Evolutionary conservation across 2,113 vertebrate species (phyloP).

Genomic region (Rhinichthys klamathensis): DNA sequence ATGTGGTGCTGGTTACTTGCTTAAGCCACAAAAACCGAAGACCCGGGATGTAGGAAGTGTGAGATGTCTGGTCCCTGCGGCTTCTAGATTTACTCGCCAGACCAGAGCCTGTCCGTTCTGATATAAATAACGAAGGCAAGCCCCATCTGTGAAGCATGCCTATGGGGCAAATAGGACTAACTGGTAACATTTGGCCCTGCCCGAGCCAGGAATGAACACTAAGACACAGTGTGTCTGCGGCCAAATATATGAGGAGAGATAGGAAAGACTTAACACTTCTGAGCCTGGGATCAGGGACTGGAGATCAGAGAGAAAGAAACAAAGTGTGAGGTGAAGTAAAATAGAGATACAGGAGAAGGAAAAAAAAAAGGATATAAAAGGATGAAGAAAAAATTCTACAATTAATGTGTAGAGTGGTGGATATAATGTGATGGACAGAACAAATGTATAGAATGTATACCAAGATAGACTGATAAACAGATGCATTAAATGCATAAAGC

Average conservation of each 20-base stretch:
- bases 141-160: slow-evolving; percentile 34
- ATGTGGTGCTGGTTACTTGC: slow-evolving; percentile 40
- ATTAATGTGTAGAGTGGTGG: background rate
- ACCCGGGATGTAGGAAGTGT: slow-evolving; percentile 48
- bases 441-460: background rate
- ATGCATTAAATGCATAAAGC: background rate
- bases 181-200: slow-evolving; percentile 28
- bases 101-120: slow-evolving; percentile 56
- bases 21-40: slow-evolving; percentile 39
- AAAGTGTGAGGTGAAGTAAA: background rate
- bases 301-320: slow-evolving; percentile 10
- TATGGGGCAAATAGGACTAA: slow-evolving; percentile 46
- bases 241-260: slow-evolving; percentile 37
- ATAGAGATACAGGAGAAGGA: background rate
- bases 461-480: background rate
- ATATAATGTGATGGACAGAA: background rate
- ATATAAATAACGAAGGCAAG: slow-evolving; percentile 57
- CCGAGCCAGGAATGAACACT: slow-evolving; percentile 10
- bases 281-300: background rate
- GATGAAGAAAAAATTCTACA: too few relatives aligned
- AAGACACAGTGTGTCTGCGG: slow-evolving; percentile 1
- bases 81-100: slow-evolving; percentile 61
- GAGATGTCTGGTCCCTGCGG: slow-evolving; percentile 49
- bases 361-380: background rate
- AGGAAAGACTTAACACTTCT: background rate